Base-by-base conservation (phyloP, 2,797 vertebrate genomes). In the Myotis vivesi region DNA sequence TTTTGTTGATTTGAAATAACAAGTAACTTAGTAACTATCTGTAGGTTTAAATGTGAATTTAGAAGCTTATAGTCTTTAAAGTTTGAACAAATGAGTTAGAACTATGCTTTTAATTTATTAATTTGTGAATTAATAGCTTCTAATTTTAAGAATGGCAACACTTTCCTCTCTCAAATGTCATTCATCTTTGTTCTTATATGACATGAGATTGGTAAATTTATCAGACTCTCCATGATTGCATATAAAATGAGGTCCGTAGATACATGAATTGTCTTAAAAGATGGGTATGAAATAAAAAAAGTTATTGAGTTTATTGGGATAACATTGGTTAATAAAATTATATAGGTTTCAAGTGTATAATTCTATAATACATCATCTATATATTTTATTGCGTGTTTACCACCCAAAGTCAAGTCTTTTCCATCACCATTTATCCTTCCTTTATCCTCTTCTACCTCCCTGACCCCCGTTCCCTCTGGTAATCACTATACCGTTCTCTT, bases 231-330 rank as follows among this genome's bases (percentile, higher is more conserved):
- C 25, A 59, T 91, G 12, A 92, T 23, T 94, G 41, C 83, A 66
- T 16, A 84, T 36, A 94, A 81, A 77, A 94, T 84, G 38, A 85
- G 30, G 41, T 72, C 38, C 41, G 4, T 66, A 86, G 33, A 66
- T 94, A 80, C 33, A 76, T 93, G 86, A 94, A 87, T 92, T 79
- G 96, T n/a, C 44, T 95, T 92, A 66, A 92, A 92, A 71, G 68
- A 53, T 19, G 88, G 75, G 59, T 20, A 86, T 44, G 71, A 92
- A 72, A 89, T 85, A 72, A 20, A 53, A 53, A 51, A 76, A 22
- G 1, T 8, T 36, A 36, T 53, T 77, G n/a, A 77, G 9, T 77
- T 77, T 53, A 36, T 77, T 51, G 11, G 73, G 46, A 20, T 51
- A 49, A 76, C 30, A 33, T 76, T 76, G 75, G 20, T 53, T 77